Evolutionary conservation across 1,140 invertebrate genomes (phyloP).

Genomic region (Pectinophora gossypiella): DNA sequence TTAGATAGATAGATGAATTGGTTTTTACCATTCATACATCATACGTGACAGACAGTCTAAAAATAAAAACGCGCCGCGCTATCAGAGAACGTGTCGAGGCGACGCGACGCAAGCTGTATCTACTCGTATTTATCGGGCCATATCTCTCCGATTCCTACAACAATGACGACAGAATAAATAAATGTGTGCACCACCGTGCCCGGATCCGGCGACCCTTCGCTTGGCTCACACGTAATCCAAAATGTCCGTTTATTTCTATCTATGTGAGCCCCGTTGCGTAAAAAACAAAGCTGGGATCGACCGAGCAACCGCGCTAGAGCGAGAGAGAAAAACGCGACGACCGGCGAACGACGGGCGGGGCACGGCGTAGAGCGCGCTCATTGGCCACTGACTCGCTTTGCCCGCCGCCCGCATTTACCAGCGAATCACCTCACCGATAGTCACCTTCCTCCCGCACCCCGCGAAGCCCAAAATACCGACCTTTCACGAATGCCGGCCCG

Average conservation of each 20-base stretch:
- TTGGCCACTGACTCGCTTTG: slow-evolving; percentile 41
- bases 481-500: slow-evolving; percentile 68
- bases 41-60: slow-evolving; percentile 7
- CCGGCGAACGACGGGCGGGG: slow-evolving; percentile 59
- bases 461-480: slow-evolving; percentile 56
- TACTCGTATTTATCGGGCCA: slow-evolving; percentile 62
- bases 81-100: slow-evolving; percentile 15
- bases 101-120: slow-evolving; percentile 47
- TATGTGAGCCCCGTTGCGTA: slow-evolving; percentile 44
- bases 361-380: slow-evolving; percentile 52
- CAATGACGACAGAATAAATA: slow-evolving; percentile 61
- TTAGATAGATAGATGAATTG: no score
- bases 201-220: slow-evolving; percentile 63
- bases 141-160: slow-evolving; percentile 45
- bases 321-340: slow-evolving; percentile 34
- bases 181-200: slow-evolving; percentile 41
- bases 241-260: slow-evolving; percentile 74
- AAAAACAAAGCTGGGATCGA: slow-evolving; percentile 60
- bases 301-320: slow-evolving; percentile 32
- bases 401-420: slow-evolving; percentile 67
- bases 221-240: slow-evolving; percentile 49
- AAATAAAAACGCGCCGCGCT: slow-evolving; percentile 24
- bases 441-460: slow-evolving; percentile 45
- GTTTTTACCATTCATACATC: no score
- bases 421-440: slow-evolving; percentile 33